Percentiles rank a stretch among this genome's conserved stretches.
Evolutionary conservation across 1,140 invertebrate genomes (phyloP).

Genomic region (Drosophila biarmipes): DNA sequence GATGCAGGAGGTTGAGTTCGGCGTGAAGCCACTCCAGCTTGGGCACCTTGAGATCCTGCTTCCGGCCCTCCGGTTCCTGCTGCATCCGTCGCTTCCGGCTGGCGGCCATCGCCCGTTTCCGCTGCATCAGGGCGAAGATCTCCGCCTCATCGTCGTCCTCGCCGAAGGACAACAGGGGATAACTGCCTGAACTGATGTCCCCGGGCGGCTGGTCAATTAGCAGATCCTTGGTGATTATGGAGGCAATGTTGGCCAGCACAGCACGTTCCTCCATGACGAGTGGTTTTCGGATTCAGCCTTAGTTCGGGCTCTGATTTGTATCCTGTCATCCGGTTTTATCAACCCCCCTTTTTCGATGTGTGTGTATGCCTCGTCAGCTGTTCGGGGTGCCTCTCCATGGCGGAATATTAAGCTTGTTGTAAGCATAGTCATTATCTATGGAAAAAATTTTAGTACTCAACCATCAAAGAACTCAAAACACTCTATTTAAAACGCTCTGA

Average conservation of each 20-base stretch:
- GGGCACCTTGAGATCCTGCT: slow-evolving; percentile 14
- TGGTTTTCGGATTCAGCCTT: background rate
- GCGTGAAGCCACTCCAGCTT: slow-evolving; percentile 51
- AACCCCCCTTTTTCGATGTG: slow-evolving; percentile 14
- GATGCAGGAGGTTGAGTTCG: slow-evolving; percentile 72
- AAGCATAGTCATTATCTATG: background rate
- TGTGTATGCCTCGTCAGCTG: slow-evolving; percentile 19
- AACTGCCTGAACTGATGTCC: slow-evolving; percentile 1
- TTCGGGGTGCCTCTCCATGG: background rate
- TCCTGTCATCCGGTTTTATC: slow-evolving; percentile 1
- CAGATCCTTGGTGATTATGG: slow-evolving; percentile 78
- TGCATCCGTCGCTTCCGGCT: slow-evolving; percentile 29
- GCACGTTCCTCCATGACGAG: slow-evolving; percentile 73
- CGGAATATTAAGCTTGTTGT: background rate
- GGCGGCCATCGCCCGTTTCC: slow-evolving; percentile 40
- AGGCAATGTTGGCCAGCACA: slow-evolving; percentile 78
- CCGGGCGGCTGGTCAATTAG: slow-evolving; percentile 60
- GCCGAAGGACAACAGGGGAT: slow-evolving; percentile 42
- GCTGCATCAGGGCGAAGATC: slow-evolving; percentile 66
- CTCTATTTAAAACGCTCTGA: background rate
- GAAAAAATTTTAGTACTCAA: background rate
- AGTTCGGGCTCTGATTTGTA: background rate
- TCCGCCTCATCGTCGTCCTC: slow-evolving; percentile 71
- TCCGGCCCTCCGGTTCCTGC: background rate
- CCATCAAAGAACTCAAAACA: background rate